A percentile compares a stretch with the other conserved stretches of the same genome.
These are phyloP conservation scores for Morbakka virulenta DNA, from an alignment of 30 jellyfish, hydroid and myxozoan genomes.

Conservation along the genomic window DNA sequence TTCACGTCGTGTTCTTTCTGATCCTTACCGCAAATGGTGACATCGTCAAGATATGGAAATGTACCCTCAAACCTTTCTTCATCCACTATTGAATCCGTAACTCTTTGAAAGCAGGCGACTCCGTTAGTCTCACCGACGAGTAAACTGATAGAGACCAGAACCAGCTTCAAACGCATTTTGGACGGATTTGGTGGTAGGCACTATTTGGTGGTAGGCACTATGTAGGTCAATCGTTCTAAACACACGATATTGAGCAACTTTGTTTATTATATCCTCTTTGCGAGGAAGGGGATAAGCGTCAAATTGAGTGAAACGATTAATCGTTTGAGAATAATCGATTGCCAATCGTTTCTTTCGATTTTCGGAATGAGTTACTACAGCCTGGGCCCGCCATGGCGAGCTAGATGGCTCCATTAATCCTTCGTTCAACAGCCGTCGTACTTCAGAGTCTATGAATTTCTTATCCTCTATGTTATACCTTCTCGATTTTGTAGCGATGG, in stretches of 20 bases:
- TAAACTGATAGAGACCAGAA: slow-evolving; percentile 25
- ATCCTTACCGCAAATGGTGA: slow-evolving; percentile 39
- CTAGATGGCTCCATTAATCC: slow-evolving; percentile 59
- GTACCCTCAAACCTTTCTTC: slow-evolving; percentile 9
- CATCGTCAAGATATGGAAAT: slow-evolving; percentile 40
- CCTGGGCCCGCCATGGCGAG: too few relatives aligned
- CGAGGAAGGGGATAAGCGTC: slow-evolving; percentile 42
- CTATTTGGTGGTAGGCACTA: not conserved
- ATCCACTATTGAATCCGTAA: not conserved
- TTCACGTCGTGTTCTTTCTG: slow-evolving; percentile 43
- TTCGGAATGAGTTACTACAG: too few relatives aligned
- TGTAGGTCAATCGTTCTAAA: too few relatives aligned
- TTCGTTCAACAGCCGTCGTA: slow-evolving; percentile 20
- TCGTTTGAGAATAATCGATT: too few relatives aligned
- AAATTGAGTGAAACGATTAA: too few relatives aligned
- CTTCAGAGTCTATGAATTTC: slow-evolving; percentile 39
- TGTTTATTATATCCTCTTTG: not conserved
- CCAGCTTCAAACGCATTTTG: slow-evolving; percentile 26
- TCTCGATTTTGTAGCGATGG: slow-evolving; percentile 66
- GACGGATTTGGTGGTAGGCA: slow-evolving; percentile 23
- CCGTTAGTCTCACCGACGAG: slow-evolving; percentile 54
- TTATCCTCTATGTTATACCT: slow-evolving; percentile 27
- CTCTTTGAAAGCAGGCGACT: slow-evolving; percentile 49
- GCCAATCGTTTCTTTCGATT: too few relatives aligned
- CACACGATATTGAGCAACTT: slow-evolving; percentile 24